Percentiles rank a stretch among this genome's conserved stretches.
Conservation (phyloP, 2,113 vertebrate species). For the Coracopsis vasa region DNA sequence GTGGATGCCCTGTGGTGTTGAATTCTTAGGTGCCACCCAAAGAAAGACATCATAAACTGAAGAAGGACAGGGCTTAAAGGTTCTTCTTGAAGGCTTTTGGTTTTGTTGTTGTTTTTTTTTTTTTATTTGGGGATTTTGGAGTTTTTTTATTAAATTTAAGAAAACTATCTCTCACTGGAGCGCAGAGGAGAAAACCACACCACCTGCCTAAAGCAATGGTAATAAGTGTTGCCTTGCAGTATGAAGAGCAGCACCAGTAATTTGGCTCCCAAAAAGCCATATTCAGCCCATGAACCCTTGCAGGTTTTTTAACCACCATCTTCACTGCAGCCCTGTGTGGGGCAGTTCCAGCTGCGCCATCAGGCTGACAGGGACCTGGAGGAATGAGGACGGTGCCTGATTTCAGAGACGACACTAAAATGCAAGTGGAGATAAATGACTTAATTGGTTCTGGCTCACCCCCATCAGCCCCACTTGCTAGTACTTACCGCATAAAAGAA, state of each 20-base stretch:
- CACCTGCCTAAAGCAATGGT: not conserved
- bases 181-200: not conserved
- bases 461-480: not conserved
- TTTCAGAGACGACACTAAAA: constrained; percentile 7
- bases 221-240: not conserved
- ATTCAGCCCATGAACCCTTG: not conserved
- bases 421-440: constrained; percentile 19
- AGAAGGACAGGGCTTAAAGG: not conserved
- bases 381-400: not conserved
- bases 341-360: not conserved
- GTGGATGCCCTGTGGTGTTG: not conserved
- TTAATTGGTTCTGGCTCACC: not conserved
- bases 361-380: not conserved
- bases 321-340: not conserved
- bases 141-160: not conserved
- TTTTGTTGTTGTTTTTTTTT: not conserved
- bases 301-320: not conserved
- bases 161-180: not conserved
- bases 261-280: not conserved
- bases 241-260: not conserved
- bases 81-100: not conserved
- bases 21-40: not conserved
- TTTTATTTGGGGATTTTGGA: not conserved
- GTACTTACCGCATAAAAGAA: not conserved
- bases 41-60: not conserved